These are phyloP conservation scores for Erpornis zantholeuca DNA, from an alignment of 2,113 vertebrate species.

Conservation along the genomic window DNA sequence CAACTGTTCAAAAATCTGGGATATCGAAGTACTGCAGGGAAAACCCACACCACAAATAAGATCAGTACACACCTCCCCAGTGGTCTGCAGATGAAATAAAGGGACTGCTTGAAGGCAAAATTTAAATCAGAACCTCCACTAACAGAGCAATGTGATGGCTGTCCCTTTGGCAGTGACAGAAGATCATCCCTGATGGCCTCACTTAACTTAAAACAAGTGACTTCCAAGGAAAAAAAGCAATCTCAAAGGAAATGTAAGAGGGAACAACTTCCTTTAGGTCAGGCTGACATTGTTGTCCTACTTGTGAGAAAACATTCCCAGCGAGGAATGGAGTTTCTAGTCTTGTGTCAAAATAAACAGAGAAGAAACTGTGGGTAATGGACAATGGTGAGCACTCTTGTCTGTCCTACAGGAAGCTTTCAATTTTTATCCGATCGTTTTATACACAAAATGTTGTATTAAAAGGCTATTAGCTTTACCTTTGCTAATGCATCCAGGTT, in stretches of 20 bases:
- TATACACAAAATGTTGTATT: background rate
- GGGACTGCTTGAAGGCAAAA: background rate
- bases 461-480: background rate
- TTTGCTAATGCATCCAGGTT: background rate
- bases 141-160: background rate
- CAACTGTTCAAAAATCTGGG: background rate
- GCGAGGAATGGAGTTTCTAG: background rate
- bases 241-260: background rate
- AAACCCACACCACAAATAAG: background rate
- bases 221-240: background rate
- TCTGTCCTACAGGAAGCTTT: background rate
- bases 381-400: background rate
- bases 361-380: background rate
- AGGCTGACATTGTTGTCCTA: slow-evolving; percentile 17
- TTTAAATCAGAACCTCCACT: background rate
- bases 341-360: slow-evolving; percentile 27
- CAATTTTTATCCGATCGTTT: background rate
- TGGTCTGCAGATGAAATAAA: background rate
- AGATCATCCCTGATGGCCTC: background rate
- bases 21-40: background rate
- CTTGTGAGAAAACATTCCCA: slow-evolving; percentile 19
- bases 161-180: background rate
- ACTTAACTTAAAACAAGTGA: background rate
- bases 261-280: slow-evolving; percentile 19
- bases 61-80: background rate